Conservation (phyloP, 2,113 vertebrate genomes). For the Oreochromis tanganicae region DNA sequence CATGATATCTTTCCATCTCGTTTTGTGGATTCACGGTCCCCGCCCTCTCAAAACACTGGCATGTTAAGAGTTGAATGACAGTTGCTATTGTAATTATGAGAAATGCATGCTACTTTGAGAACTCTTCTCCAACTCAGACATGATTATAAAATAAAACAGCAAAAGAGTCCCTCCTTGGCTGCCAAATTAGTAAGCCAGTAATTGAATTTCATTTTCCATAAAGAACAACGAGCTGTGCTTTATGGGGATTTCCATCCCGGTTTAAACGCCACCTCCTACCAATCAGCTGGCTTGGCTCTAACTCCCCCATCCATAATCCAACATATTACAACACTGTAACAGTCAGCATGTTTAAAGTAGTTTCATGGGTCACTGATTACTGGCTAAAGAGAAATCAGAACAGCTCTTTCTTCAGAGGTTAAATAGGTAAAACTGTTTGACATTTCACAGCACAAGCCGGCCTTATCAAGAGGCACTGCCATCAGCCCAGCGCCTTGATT, state of each 20-base stretch:
- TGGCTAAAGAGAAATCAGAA: not conserved
- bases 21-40: not conserved
- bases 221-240: slow-evolving; percentile 3
- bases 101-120: not conserved
- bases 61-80: not conserved
- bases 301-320: not conserved
- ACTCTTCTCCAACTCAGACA: not conserved
- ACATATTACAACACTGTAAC: slow-evolving; percentile 4
- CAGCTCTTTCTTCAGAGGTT: not conserved
- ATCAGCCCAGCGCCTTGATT: not conserved
- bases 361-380: slow-evolving; percentile 14
- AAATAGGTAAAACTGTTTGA: slow-evolving; percentile 18
- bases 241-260: slow-evolving; percentile 21
- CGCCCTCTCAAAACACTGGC: not conserved
- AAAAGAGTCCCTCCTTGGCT: not conserved
- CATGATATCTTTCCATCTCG: not conserved
- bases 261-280: not conserved
- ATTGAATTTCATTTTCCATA: slow-evolving; percentile 17
- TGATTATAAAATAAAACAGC: not conserved
- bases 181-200: not conserved
- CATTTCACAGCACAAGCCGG: slow-evolving; percentile 1
- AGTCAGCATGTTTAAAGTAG: not conserved
- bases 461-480: slow-evolving; percentile 35
- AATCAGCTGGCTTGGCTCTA: not conserved
- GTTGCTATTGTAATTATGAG: not conserved